phyloP scores from a whole-genome alignment of 2,888 invertebrate genomes.

The Clanis bilineata region DNA sequence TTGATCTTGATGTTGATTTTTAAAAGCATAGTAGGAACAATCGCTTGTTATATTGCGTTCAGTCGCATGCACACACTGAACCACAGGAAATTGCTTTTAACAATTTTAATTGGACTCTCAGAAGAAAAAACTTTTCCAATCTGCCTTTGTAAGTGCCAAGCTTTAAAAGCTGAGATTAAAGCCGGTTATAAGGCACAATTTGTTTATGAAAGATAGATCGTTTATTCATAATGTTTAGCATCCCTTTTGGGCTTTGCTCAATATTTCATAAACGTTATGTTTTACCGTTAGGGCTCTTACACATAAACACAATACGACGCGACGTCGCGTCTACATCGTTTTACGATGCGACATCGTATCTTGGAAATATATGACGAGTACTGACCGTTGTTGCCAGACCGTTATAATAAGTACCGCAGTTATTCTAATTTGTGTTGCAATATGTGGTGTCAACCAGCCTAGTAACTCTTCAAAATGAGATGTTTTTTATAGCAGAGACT shows the following conservation, averaged over 20 bases:
- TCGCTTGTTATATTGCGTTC: conserved; percentile 35
- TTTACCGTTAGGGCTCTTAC: neutral
- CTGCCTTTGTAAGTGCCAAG: conserved; percentile 70
- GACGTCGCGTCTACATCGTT: too few species aligned
- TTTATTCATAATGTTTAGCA: conserved; percentile 32
- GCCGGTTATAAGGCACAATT: conserved; percentile 50
- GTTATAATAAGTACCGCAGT: too few species aligned
- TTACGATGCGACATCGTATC: too few species aligned
- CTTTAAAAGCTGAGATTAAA: conserved; percentile 66
- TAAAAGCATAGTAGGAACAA: conserved; percentile 20
- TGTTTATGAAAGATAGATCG: conserved; percentile 46
- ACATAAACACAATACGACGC: too few species aligned
- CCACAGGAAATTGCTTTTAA: conserved; percentile 72
- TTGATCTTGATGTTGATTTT: too few species aligned
- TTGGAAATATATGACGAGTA: too few species aligned
- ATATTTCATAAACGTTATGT: conserved; percentile 6
- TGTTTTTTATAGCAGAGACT: too few species aligned
- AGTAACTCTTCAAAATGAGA: too few species aligned
- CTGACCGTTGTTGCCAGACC: too few species aligned
- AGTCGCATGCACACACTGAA: conserved; percentile 50
- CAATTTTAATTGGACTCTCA: conserved; percentile 76
- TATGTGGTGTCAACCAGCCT: too few species aligned
- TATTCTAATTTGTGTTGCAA: too few species aligned
- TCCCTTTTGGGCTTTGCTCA: conserved; percentile 1
- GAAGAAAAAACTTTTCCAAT: conserved; percentile 80